These are phyloP conservation scores for Cheilosia vernalis DNA, from an alignment of 2,888 invertebrate genomes.

Conservation along the genomic window DNA sequence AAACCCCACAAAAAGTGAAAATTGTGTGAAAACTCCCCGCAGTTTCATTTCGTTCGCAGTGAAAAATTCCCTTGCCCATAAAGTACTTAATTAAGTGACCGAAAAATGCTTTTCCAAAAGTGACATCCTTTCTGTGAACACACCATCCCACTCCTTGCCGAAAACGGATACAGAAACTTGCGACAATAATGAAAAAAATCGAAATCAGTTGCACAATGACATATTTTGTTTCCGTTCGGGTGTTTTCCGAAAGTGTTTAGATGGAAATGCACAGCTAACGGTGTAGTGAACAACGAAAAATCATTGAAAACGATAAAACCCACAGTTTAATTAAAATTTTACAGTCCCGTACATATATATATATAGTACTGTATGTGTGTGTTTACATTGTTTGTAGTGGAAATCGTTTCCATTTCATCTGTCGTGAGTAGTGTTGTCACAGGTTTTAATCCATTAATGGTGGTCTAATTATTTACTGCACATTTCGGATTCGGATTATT, in stretches of 20 bases:
- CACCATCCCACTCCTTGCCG: conserved; percentile 55
- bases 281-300: conserved; percentile 47
- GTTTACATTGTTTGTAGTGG: conserved; percentile 14
- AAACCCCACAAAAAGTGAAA: conserved; percentile 1
- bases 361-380: not conserved
- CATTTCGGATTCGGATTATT: conserved; percentile 72
- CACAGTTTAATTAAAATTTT: conserved; percentile 41
- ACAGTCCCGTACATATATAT: not conserved
- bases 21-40: conserved; percentile 4
- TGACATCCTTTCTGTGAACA: conserved; percentile 58
- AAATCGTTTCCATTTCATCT: conserved; percentile 15
- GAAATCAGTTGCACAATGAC: conserved; percentile 64
- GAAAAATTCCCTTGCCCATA: conserved; percentile 4
- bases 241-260: conserved; percentile 28
- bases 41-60: not conserved
- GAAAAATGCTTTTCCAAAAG: conserved; percentile 34
- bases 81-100: conserved; percentile 6
- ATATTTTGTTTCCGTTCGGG: conserved; percentile 55
- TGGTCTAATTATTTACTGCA: conserved; percentile 61
- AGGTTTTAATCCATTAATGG: conserved; percentile 71
- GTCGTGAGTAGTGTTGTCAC: conserved; percentile 34
- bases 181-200: conserved; percentile 48
- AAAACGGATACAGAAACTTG: conserved; percentile 74
- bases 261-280: conserved; percentile 10
- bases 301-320: conserved; percentile 28